Conservation (phyloP, 2,113 vertebrate genomes). For the Leptodactylus fuscus region DNA sequence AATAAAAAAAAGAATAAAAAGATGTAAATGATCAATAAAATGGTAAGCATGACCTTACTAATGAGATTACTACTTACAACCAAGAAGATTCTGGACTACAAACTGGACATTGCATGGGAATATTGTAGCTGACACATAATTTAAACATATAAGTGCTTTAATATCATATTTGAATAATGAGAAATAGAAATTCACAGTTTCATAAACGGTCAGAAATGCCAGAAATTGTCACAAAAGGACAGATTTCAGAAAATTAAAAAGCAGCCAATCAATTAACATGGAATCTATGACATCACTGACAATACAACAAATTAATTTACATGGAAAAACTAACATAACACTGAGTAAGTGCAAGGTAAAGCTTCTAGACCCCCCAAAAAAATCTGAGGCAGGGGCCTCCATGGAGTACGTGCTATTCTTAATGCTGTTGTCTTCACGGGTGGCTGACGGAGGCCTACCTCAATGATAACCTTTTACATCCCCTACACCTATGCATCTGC, state of each 20-base stretch:
- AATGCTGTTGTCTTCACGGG: too few relatives aligned
- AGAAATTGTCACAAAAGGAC: neutral
- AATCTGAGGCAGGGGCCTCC: too few relatives aligned
- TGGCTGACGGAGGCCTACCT: too few relatives aligned
- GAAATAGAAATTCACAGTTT: constrained; percentile 41
- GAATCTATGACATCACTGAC: neutral
- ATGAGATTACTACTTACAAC: too few relatives aligned
- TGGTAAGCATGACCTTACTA: too few relatives aligned
- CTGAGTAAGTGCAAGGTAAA: too few relatives aligned
- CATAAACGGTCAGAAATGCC: neutral
- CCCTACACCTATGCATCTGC: too few relatives aligned
- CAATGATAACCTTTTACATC: too few relatives aligned
- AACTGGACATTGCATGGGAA: too few relatives aligned
- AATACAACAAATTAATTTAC: neutral
- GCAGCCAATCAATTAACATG: neutral
- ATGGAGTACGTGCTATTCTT: too few relatives aligned
- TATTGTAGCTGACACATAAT: constrained; percentile 3
- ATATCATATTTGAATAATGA: constrained; percentile 4
- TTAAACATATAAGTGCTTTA: constrained; percentile 54
- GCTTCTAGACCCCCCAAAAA: too few relatives aligned
- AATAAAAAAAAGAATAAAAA: neutral
- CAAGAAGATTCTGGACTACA: too few relatives aligned
- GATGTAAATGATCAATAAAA: neutral
- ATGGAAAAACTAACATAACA: neutral
- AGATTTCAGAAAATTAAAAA: neutral